Evolutionary conservation across 2,113 vertebrate genomes (phyloP).

Genomic region (Gulo gulo): DNA sequence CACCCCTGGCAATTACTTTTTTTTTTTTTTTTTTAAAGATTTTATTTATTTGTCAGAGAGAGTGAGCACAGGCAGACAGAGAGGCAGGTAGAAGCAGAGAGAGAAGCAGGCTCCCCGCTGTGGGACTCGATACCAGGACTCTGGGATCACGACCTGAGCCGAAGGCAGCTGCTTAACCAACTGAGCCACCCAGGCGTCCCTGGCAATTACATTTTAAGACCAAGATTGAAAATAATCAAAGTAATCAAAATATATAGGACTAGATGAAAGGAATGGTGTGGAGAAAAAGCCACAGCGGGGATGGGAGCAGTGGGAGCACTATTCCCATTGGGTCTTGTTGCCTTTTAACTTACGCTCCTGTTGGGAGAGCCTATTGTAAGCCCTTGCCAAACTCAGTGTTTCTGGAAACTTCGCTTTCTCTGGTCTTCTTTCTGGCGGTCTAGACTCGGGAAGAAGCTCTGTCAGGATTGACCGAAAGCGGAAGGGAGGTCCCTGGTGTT

Average conservation of each 20-base stretch:
- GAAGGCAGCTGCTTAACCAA: too few relatives aligned
- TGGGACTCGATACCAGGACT: too few relatives aligned
- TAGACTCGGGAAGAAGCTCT: conserved; percentile 89
- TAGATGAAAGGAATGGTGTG: not conserved
- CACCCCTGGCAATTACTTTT: not conserved
- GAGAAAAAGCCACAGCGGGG: not conserved
- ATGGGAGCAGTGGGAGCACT: not conserved
- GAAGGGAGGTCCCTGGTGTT: conserved; percentile 67
- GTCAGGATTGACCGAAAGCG: conserved; percentile 79
- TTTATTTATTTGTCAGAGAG: too few relatives aligned
- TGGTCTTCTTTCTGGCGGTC: conserved; percentile 52
- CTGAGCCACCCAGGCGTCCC: too few relatives aligned
- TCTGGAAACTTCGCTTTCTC: conserved; percentile 18
- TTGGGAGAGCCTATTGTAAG: not conserved
- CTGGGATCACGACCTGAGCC: too few relatives aligned
- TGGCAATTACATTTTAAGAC: not conserved
- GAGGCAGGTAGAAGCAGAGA: too few relatives aligned
- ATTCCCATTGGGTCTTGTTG: not conserved
- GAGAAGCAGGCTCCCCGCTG: too few relatives aligned
- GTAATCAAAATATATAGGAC: not conserved
- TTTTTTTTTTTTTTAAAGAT: too few relatives aligned
- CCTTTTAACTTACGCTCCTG: not conserved
- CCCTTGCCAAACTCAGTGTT: not conserved
- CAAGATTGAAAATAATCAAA: not conserved
- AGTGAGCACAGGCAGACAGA: too few relatives aligned